These are phyloP conservation scores for Drosophila saltans DNA, from an alignment of 1,140 invertebrate genomes.

Conservation along the genomic window DNA sequence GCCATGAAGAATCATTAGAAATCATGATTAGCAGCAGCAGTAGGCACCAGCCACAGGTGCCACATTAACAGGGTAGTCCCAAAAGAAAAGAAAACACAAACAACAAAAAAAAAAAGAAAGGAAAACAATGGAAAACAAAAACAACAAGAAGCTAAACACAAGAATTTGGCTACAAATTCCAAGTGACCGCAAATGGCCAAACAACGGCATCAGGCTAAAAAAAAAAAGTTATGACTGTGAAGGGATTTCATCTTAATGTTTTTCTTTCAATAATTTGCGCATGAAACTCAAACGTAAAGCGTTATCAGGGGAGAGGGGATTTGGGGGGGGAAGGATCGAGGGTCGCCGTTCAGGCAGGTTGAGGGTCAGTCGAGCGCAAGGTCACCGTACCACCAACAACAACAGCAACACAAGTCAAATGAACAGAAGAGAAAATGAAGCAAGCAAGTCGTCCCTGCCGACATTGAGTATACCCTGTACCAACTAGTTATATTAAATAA, in stretches of 20 bases:
- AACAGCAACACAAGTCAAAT: background rate
- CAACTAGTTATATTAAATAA: no score
- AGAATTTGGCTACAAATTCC: constrained; percentile 7
- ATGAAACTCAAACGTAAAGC: constrained; percentile 16
- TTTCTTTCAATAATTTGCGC: constrained; percentile 26
- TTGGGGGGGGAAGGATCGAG: background rate
- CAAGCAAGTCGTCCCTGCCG: no score
- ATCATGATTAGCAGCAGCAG: constrained; percentile 18
- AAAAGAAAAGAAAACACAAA: background rate
- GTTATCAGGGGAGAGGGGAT: background rate
- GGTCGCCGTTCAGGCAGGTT: background rate
- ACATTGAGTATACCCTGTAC: no score
- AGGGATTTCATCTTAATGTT: constrained; percentile 20
- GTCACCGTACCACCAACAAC: background rate
- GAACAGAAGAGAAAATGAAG: background rate
- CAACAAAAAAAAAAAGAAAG: background rate
- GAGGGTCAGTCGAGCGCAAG: constrained; percentile 12
- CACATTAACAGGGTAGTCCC: constrained; percentile 11
- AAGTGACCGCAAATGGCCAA: constrained; percentile 12
- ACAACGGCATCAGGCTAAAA: background rate
- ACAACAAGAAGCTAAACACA: background rate
- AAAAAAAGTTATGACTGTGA: constrained; percentile 14
- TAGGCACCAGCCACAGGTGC: constrained; percentile 15
- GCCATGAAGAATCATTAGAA: constrained; percentile 14
- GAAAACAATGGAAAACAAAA: background rate